These are phyloP conservation scores for Amphimallon solstitiale DNA, from an alignment of 2,888 invertebrate species.

Conservation along the genomic window DNA sequence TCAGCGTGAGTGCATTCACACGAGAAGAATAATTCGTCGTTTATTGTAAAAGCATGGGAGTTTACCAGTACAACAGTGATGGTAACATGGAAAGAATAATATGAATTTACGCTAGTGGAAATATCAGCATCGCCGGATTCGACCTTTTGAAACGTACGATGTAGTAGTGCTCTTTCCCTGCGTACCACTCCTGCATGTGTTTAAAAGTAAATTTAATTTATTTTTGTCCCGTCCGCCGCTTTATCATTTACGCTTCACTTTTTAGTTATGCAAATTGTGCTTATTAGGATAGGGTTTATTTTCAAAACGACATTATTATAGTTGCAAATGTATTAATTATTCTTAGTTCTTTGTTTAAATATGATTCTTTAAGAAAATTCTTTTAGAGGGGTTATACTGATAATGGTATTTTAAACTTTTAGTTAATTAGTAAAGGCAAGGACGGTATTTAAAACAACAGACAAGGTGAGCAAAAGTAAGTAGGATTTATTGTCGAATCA, in stretches of 20 bases:
- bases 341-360: no score
- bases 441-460: no score
- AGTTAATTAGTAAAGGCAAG: no score
- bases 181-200: constrained; percentile 22
- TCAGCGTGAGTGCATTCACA: constrained; percentile 55
- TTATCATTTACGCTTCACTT: constrained; percentile 15
- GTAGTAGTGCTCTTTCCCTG: constrained; percentile 20
- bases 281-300: constrained; percentile 21
- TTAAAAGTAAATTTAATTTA: constrained; percentile 33
- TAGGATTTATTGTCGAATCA: no score
- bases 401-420: no score
- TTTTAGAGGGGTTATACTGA: no score
- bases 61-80: background rate
- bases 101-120: constrained; percentile 44
- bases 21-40: constrained; percentile 54
- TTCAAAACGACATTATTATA: no score
- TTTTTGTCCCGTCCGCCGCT: constrained; percentile 20
- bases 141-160: constrained; percentile 29
- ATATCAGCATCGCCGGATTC: constrained; percentile 15
- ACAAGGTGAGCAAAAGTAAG: no score
- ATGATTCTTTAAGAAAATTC: no score
- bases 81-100: constrained; percentile 23
- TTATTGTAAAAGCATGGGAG: constrained; percentile 50
- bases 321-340: no score
- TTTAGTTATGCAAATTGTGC: constrained; percentile 21